Percentiles rank a stretch among this genome's conserved stretches.
phyloP scores from a whole-genome alignment of 2,797 vertebrate genomes.

The Cynopterus sphinx region DNA sequence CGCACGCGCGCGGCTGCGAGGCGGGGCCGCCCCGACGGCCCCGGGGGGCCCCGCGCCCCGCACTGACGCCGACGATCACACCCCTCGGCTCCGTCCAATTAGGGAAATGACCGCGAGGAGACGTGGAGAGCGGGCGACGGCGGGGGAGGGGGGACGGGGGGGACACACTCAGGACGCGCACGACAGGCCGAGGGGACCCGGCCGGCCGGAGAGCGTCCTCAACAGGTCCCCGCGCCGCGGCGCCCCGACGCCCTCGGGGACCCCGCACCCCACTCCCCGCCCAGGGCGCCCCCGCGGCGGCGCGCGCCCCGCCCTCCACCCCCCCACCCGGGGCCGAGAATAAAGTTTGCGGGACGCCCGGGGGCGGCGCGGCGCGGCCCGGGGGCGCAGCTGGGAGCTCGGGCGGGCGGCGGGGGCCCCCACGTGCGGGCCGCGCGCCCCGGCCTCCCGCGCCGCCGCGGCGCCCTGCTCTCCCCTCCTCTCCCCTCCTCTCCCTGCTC shows the following conservation, averaged over 20 bases:
- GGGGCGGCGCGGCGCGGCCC: conserved; percentile 67
- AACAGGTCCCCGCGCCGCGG: conserved; percentile 51
- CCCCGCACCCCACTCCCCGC: neutral
- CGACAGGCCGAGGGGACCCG: neutral
- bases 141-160: neutral
- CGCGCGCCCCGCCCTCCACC: conserved; percentile 26
- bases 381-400: conserved; percentile 74
- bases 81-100: conserved; percentile 66
- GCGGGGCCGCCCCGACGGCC: neutral
- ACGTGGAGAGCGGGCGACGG: neutral
- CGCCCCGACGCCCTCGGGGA: neutral
- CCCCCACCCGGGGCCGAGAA: conserved; percentile 5
- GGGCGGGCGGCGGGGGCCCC: conserved; percentile 61
- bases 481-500: no score
- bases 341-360: conserved; percentile 77
- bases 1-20: neutral
- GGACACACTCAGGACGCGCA: neutral
- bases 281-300: neutral
- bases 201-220: neutral
- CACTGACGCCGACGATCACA: conserved; percentile 65
- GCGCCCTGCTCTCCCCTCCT: no score
- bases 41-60: neutral
- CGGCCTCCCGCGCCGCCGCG: neutral
- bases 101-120: conserved; percentile 72
- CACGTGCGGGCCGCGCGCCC: conserved; percentile 50